Base-by-base conservation (phyloP, 92 coral and sea anemone species). In the Phymanthus crucifer region DNA sequence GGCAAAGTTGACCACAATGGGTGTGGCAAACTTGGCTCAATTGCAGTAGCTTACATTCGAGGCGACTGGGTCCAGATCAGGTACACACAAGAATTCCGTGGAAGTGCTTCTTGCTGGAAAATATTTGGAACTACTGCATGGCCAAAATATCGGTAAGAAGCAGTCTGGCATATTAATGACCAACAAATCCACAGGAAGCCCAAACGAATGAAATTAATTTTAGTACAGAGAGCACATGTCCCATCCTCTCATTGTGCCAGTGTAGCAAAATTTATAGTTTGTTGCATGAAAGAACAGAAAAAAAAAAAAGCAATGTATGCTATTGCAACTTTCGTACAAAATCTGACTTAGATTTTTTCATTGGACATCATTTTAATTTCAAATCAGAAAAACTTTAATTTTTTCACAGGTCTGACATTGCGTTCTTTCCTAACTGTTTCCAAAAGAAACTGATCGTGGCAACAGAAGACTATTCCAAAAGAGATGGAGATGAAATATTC, bases 81-180 rank as follows among this genome's bases (percentile, higher is more conserved):
- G 32, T 83, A 83, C 76, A 83, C 86, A 8, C 86, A 83, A 24
- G 75, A 75, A 45, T 83, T 83, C 40, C 57, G 70, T 6, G 82
- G 85, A 32, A 82, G 72, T 21, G 85, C 85, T 9, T 75, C 78
- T 12, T 82, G 85, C 45, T 82, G 85, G 85, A 82, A 82, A 45
- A 82, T 82, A 8, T 82, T 82, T 73, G 85, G 85, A 10, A 36
- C 40, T 37, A 33, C 85, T 21, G 68, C 72, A 26, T 71, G 24
- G 10, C 65, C 79, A 3, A 82, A 74, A 43, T 66, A 65, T 24
- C 0, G 74, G 73, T 66, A 31, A 26, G 64, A 1, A 21, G 1
- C 64, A 5, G 31, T 1, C 36, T 12, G 36, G 7, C 27, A 71
- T 23, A 12, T 68, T 24, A 9, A 29, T n/a, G n/a, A n/a, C n/a